phyloP scores from a whole-genome alignment of 2,888 invertebrate species.

The Thyatira batis region DNA sequence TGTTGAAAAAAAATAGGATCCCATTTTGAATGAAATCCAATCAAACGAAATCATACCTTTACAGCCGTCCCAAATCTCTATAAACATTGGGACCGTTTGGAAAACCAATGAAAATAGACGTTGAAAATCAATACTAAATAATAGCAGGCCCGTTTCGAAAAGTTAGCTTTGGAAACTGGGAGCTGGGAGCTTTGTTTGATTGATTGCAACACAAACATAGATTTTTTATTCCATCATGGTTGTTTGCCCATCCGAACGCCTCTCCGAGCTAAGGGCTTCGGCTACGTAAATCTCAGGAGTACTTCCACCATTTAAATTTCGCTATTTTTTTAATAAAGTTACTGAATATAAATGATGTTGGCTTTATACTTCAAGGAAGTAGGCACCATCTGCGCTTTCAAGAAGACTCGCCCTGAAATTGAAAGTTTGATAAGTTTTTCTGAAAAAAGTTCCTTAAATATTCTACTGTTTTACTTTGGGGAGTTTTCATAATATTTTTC shows the following conservation, averaged over 20 bases:
- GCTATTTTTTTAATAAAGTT: constrained; percentile 3
- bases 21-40: constrained; percentile 49
- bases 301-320: constrained; percentile 22
- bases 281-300: constrained; percentile 18
- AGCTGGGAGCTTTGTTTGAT: constrained; percentile 72
- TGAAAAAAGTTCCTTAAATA: constrained; percentile 3
- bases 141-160: constrained; percentile 59
- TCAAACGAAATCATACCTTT: constrained; percentile 51
- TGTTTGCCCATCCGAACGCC: constrained; percentile 49
- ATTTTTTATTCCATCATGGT: constrained; percentile 64
- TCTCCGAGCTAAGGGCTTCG: constrained; percentile 9
- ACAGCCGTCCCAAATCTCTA: constrained; percentile 59
- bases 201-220: constrained; percentile 75
- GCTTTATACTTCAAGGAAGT: constrained; percentile 4
- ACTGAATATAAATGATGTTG: constrained; percentile 2
- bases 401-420: neutral
- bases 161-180: constrained; percentile 66
- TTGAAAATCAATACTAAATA: constrained; percentile 74
- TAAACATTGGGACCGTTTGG: constrained; percentile 54
- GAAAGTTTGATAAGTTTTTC: constrained; percentile 3
- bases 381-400: constrained; percentile 5
- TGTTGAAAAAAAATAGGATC: constrained; percentile 12
- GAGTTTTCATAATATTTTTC: neutral
- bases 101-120: constrained; percentile 64
- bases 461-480: neutral